Conservation (phyloP, 2,797 vertebrate species). For the Choloepus didactylus region DNA sequence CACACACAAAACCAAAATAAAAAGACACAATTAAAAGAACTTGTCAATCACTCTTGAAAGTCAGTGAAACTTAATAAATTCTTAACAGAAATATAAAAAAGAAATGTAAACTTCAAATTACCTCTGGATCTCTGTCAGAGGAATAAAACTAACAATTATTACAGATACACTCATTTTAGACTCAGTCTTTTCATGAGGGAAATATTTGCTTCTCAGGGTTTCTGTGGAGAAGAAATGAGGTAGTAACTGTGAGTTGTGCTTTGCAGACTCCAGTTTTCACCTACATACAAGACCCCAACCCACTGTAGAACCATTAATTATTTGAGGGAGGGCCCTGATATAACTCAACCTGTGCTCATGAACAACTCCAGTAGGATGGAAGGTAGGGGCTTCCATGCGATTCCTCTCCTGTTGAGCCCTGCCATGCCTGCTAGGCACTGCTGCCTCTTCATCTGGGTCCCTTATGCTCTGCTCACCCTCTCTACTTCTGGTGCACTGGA, state of each 20-base stretch:
- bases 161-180: not conserved
- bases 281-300: not conserved
- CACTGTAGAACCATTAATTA: not conserved
- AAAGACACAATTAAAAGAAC: not conserved
- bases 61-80: conserved; percentile 51
- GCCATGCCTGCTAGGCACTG: not conserved
- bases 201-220: not conserved
- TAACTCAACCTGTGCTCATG: not conserved
- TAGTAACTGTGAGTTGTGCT: not conserved
- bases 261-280: not conserved
- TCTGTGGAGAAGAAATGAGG: not conserved
- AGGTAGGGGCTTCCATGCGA: not conserved
- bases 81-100: conserved; percentile 56
- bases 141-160: not conserved
- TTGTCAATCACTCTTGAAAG: conserved; percentile 54
- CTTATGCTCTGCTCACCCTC: not conserved
- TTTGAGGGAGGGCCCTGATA: not conserved
- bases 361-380: not conserved
- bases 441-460: not conserved
- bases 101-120: not conserved
- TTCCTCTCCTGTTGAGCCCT: not conserved
- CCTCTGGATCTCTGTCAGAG: not conserved
- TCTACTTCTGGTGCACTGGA: not conserved
- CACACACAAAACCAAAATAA: conserved; percentile 10
- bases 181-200: not conserved